Conservation (phyloP, 2,113 vertebrate genomes). For the Stigmatopora argus region DNA sequence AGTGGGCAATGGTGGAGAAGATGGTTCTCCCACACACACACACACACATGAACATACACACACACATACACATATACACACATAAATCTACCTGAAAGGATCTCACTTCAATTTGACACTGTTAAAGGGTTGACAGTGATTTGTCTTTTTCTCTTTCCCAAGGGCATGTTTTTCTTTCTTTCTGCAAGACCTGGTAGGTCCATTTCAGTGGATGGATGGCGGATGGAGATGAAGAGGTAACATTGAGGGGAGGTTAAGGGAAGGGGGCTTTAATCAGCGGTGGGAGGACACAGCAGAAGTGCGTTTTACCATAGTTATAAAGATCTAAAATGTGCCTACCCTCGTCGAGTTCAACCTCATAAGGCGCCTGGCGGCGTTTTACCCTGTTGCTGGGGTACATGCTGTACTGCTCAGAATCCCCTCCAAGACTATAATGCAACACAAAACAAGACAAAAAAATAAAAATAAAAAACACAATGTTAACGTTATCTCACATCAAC, state of each 20-base stretch:
- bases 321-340: constrained; percentile 77
- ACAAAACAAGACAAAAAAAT: constrained; percentile 32
- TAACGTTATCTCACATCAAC: neutral
- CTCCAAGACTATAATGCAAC: constrained; percentile 74
- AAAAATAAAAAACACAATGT: neutral
- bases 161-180: constrained; percentile 26
- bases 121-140: constrained; percentile 21
- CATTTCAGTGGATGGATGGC: constrained; percentile 51
- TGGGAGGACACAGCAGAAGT: constrained; percentile 64
- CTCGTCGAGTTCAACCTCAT: constrained; percentile 91
- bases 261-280: constrained; percentile 34
- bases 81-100: constrained; percentile 19
- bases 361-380: constrained; percentile 83
- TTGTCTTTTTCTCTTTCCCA: constrained; percentile 14
- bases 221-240: constrained; percentile 47
- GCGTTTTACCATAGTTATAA: constrained; percentile 69
- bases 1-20: constrained; percentile 52
- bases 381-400: constrained; percentile 86
- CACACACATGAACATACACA: constrained; percentile 24
- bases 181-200: constrained; percentile 28
- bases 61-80: constrained; percentile 26
- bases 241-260: constrained; percentile 8
- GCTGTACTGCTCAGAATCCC: constrained; percentile 86
- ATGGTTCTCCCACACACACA: constrained; percentile 38
- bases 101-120: constrained; percentile 20